Base-by-base conservation (phyloP, 2,888 invertebrate genomes). In the Archips crataeganus region DNA sequence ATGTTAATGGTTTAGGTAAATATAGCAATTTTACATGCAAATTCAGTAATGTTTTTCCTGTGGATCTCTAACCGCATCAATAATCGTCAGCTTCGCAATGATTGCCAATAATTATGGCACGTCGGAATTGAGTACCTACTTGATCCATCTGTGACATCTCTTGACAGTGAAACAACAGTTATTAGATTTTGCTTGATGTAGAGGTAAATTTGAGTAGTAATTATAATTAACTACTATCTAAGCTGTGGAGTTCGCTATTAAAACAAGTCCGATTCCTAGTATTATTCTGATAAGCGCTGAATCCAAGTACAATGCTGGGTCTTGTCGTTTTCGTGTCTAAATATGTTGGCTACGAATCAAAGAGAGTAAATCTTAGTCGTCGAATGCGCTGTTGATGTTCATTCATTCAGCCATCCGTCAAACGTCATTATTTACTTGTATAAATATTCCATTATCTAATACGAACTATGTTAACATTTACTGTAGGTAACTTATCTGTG, bases 41-140 rank as follows among this genome's bases (percentile, higher is more conserved):
- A 63, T 8, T 65, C 51, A 65, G 66, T 36, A 71, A 63, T 39
- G 68, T 61, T 63, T 64, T 69, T 75, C 75, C 69, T 61, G 71
- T 63, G 62, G 67, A 63, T 70, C 65, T 13, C 34, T 65, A 70
- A 60, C 66, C 23, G 54, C 54, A 67, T 57, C 42, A 70, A 65
- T 72, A 62, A 4, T 11, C 36, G 64, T 74, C 70, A 75, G 42
- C 34, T 64, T 67, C 49, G 64, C 60, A 15, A 49, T 51, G 69
- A 63, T 72, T 64, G 59, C 9, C 60, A 71, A 15, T 72, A 68
- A 75, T 75, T 49, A 69, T 39, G 34, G 68, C 10, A 49, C 60
- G 74, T 47, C 70, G 9, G 13, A 60, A 62, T 54, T 65, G 70
- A 70, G 70, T 69, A 49, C 4, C 13, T 45, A 51, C 73, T 74